phyloP scores from a whole-genome alignment of 2,113 vertebrate genomes.

The Amblyopsis rosae region DNA sequence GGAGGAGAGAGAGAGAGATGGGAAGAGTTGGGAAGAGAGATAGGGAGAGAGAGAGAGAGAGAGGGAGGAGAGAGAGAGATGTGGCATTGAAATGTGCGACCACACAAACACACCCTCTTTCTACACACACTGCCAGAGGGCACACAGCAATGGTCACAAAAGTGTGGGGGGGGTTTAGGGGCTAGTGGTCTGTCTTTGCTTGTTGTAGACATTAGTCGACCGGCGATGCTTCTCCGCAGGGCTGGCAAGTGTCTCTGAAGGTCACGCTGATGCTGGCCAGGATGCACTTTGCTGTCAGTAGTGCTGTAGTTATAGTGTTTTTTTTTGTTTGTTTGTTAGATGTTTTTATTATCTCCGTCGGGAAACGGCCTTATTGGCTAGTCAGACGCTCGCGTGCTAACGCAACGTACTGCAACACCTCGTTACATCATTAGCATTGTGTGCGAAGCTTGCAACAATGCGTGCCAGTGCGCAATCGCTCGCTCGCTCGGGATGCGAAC shows the following conservation, averaged over 20 bases:
- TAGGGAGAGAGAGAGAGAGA: background rate
- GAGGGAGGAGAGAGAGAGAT: background rate
- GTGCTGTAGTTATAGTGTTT: conserved; percentile 37
- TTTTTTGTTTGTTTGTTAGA: conserved; percentile 6
- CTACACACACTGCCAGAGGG: conserved; percentile 13
- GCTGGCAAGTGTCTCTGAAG: conserved; percentile 50
- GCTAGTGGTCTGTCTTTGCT: conserved; percentile 55
- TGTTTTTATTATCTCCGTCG: too few species aligned
- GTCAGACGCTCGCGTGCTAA: background rate
- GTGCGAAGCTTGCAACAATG: too few species aligned
- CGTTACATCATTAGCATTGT: too few species aligned
- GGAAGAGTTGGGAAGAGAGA: too few species aligned
- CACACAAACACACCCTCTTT: conserved; percentile 16
- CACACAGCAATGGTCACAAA: conserved; percentile 31
- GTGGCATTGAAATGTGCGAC: background rate
- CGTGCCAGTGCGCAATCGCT: too few species aligned
- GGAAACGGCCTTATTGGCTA: too few species aligned
- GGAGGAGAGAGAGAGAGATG: background rate
- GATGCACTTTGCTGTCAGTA: conserved; percentile 23
- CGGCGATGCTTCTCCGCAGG: conserved; percentile 47
- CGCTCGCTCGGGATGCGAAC: too few species aligned
- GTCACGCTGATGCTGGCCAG: conserved; percentile 34
- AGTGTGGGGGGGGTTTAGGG: conserved; percentile 19
- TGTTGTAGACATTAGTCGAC: conserved; percentile 59
- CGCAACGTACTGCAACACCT: too few species aligned